phyloP scores from a whole-genome alignment of 1,140 invertebrate genomes.

The Oryzaephilus surinamensis region DNA sequence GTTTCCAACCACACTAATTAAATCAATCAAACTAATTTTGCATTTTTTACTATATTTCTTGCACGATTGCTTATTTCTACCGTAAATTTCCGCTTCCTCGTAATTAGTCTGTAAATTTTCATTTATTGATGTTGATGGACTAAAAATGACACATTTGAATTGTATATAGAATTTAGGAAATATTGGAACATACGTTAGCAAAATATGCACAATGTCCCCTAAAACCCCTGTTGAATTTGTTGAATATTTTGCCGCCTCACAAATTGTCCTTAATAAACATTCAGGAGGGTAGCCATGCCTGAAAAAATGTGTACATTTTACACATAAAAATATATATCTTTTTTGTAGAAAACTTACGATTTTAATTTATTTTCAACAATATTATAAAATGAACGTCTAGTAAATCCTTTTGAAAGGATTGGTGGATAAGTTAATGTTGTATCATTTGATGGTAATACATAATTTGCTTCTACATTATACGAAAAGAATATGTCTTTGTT shows the following conservation, averaged over 20 bases:
- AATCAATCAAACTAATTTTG: constrained; percentile 35
- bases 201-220: constrained; percentile 40
- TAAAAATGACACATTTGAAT: constrained; percentile 26
- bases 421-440: constrained; percentile 26
- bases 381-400: constrained; percentile 22
- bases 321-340: constrained; percentile 5
- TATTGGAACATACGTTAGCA: constrained; percentile 37
- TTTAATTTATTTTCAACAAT: constrained; percentile 27
- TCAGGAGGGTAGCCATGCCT: constrained; percentile 40
- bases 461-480: constrained; percentile 67
- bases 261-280: constrained; percentile 41
- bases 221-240: constrained; percentile 39
- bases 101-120: constrained; percentile 34
- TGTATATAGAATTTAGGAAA: constrained; percentile 8
- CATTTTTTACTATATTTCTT: constrained; percentile 31
- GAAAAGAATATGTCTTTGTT: constrained; percentile 60
- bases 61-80: constrained; percentile 30
- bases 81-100: constrained; percentile 32
- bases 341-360: constrained; percentile 22
- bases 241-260: constrained; percentile 36
- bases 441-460: constrained; percentile 36
- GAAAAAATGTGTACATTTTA: constrained; percentile 10
- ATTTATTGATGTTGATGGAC: constrained; percentile 37
- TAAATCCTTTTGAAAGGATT: constrained; percentile 18
- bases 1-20: constrained; percentile 24